Evolutionary conservation across 2,888 invertebrate species (phyloP).

Genomic region (Frankliniella fusca): DNA sequence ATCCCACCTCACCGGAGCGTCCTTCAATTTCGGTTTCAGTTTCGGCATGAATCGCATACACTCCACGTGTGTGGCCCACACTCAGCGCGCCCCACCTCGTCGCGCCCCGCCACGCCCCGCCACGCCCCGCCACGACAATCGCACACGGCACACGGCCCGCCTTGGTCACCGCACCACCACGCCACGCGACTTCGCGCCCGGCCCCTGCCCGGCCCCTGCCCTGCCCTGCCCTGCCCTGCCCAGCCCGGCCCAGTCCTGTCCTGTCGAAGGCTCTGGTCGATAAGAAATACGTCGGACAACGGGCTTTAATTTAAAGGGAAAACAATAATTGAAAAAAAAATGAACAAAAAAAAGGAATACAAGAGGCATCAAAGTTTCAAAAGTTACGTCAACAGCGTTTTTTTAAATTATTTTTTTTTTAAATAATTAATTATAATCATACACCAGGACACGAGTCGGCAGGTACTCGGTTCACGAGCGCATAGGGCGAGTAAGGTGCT

Average conservation of each 20-base stretch:
- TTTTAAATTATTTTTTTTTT: too few relatives aligned
- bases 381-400: too few relatives aligned
- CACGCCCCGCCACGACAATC: conserved; percentile 9
- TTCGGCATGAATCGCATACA: conserved; percentile 22
- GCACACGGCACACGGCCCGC: neutral
- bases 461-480: too few relatives aligned
- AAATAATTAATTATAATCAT: too few relatives aligned
- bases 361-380: too few relatives aligned
- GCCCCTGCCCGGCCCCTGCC: neutral
- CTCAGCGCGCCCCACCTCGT: neutral
- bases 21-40: conserved; percentile 26
- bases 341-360: too few relatives aligned
- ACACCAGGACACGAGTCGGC: too few relatives aligned
- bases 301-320: too few relatives aligned
- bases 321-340: too few relatives aligned
- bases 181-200: neutral
- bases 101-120: neutral
- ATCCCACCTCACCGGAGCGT: neutral
- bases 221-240: neutral
- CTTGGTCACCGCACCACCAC: neutral
- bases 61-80: conserved; percentile 14
- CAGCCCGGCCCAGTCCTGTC: neutral
- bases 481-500: too few relatives aligned
- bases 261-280: too few relatives aligned
- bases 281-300: too few relatives aligned